Conservation (phyloP, 2,888 invertebrate species). For the Galeruca laticollis region DNA sequence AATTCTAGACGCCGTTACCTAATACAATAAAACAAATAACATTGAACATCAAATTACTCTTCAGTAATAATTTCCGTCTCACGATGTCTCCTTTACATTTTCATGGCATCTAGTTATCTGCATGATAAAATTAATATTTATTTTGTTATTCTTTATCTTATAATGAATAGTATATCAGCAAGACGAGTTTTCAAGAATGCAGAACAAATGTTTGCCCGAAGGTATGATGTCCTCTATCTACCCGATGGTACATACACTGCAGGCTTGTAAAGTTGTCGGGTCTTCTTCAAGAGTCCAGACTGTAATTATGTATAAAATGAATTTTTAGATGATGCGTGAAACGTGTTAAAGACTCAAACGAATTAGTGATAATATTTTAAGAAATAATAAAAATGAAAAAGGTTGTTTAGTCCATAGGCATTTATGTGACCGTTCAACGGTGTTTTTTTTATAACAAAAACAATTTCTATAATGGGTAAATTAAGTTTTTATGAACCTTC, state of each 20-base stretch:
- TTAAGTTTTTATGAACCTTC: too few relatives aligned
- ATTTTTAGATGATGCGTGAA: slow-evolving; percentile 28
- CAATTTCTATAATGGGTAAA: too few relatives aligned
- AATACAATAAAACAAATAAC: neutral
- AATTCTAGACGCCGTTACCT: neutral
- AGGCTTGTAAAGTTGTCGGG: slow-evolving; percentile 25
- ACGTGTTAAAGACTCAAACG: neutral
- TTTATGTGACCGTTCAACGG: too few relatives aligned
- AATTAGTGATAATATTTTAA: neutral
- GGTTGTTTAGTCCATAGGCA: neutral
- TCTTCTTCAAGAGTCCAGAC: slow-evolving; percentile 27
- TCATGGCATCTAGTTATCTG: slow-evolving; percentile 21
- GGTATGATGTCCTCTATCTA: slow-evolving; percentile 39
- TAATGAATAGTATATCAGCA: slow-evolving; percentile 38
- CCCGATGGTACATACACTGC: slow-evolving; percentile 25
- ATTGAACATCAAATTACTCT: neutral
- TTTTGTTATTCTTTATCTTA: slow-evolving; percentile 34
- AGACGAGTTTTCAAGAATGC: slow-evolving; percentile 45
- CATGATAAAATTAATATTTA: slow-evolving; percentile 26
- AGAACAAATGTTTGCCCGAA: slow-evolving; percentile 38
- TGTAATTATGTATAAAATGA: slow-evolving; percentile 34
- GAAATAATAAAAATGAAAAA: neutral
- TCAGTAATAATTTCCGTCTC: neutral
- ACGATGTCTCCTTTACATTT: slow-evolving; percentile 5
- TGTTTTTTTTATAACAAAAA: too few relatives aligned